Evolutionary conservation across 1,140 invertebrate species (phyloP).

Genomic region (Palaemon carinicauda): DNA sequence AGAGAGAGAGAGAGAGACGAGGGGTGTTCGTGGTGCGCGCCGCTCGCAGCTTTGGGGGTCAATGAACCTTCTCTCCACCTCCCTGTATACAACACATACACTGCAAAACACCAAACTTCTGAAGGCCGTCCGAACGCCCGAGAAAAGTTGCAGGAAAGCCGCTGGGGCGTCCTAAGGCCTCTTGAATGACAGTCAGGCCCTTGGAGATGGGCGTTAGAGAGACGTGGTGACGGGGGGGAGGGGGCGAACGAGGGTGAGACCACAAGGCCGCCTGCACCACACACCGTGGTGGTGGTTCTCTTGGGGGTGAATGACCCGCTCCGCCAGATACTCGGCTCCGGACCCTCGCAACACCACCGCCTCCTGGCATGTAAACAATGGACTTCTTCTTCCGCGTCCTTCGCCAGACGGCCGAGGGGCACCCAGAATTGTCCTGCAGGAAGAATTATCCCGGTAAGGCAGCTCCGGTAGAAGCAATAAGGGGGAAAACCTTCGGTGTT

Average conservation of each 20-base stretch:
- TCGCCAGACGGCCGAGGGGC: neutral
- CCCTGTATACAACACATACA: neutral
- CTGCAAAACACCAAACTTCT: neutral
- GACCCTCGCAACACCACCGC: slow-evolving; percentile 36
- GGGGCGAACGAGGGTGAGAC: slow-evolving; percentile 17
- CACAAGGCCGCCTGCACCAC: slow-evolving; percentile 35
- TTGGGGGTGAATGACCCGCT: slow-evolving; percentile 43
- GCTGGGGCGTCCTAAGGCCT: no score
- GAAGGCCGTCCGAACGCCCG: neutral
- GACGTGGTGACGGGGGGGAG: neutral
- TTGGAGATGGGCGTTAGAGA: neutral
- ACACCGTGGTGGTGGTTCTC: neutral
- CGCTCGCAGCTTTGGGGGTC: slow-evolving; percentile 37
- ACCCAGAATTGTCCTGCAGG: neutral
- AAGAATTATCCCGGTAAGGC: neutral
- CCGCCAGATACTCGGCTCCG: slow-evolving; percentile 36
- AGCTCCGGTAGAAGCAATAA: neutral
- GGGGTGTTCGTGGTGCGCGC: slow-evolving; percentile 41
- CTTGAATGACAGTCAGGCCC: neutral
- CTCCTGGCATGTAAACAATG: slow-evolving; percentile 22
- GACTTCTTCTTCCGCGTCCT: neutral
- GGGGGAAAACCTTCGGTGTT: neutral
- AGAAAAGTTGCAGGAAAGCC: neutral
- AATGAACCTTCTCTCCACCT: slow-evolving; percentile 42
- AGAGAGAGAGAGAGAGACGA: no score